These are phyloP conservation scores for Erithacus rubecula DNA, from an alignment of 2,797 vertebrate species.

Conservation along the genomic window DNA sequence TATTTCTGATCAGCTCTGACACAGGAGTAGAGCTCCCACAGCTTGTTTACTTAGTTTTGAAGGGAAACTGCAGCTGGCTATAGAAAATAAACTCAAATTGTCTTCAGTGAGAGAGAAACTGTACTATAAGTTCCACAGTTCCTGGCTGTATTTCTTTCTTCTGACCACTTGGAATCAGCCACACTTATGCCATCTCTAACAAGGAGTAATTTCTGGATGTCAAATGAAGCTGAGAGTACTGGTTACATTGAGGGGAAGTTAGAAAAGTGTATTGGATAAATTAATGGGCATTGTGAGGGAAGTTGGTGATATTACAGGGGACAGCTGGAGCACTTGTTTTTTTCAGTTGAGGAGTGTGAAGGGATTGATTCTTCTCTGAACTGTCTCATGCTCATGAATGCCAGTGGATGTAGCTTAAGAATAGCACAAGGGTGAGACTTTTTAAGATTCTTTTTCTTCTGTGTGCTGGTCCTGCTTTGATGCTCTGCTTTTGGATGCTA, in stretches of 20 bases:
- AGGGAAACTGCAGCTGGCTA: not conserved
- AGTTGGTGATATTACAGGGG: not conserved
- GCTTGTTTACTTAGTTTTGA: not conserved
- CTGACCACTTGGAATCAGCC: not conserved
- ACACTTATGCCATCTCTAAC: not conserved
- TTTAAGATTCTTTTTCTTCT: not conserved
- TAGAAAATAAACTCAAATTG: not conserved
- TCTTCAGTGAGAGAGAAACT: not conserved
- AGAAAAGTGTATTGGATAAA: not conserved
- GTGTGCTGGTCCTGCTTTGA: not conserved
- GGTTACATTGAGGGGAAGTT: not conserved
- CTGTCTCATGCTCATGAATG: not conserved
- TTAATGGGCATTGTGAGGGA: not conserved
- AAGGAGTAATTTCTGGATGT: not conserved
- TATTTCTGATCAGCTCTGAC: not conserved
- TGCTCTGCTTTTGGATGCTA: not conserved
- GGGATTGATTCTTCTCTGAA: not conserved
- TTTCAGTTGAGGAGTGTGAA: not conserved
- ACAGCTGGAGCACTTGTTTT: not conserved
- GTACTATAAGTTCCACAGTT: not conserved
- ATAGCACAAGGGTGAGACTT: not conserved
- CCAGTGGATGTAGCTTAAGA: not conserved
- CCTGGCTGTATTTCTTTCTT: not conserved
- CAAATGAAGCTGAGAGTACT: not conserved
- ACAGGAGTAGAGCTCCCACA: not conserved